Conservation (phyloP, 2,888 invertebrate genomes). For the Lasioglossum zephyrum region DNA sequence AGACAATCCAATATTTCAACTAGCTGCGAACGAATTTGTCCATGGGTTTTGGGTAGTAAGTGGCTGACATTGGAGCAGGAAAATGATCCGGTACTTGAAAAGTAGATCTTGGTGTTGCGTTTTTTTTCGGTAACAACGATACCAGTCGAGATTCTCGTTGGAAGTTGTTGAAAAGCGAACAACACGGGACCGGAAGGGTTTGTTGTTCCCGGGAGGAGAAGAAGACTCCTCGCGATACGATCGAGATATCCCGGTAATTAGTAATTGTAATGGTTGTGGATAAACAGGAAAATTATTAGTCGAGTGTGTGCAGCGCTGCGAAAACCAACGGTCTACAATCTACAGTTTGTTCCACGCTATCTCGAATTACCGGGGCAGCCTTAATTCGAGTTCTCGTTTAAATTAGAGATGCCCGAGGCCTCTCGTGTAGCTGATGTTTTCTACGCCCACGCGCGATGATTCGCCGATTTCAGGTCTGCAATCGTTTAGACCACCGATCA, state of each 20-base stretch:
- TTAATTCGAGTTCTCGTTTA: constrained; percentile 23
- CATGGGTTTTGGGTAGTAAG: not conserved
- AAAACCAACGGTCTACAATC: not conserved
- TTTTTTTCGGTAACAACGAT: not conserved
- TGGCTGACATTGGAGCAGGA: not conserved
- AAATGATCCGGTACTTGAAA: not conserved
- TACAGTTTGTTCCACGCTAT: constrained; percentile 33
- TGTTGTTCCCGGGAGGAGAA: constrained; percentile 18
- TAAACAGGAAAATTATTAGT: constrained; percentile 45
- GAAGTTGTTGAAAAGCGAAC: constrained; percentile 14
- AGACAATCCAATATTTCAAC: not conserved
- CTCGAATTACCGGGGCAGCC: constrained; percentile 28
- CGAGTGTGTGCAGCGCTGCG: constrained; percentile 21
- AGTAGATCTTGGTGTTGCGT: not conserved
- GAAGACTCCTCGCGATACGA: constrained; percentile 36
- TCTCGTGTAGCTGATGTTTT: constrained; percentile 4
- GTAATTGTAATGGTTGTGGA: constrained; percentile 45
- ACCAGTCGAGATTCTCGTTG: not conserved
- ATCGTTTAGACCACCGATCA: not conserved
- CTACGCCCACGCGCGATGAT: not conserved
- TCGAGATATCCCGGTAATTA: constrained; percentile 45
- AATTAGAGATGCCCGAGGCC: constrained; percentile 28
- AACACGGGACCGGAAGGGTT: constrained; percentile 31
- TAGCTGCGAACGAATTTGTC: not conserved
- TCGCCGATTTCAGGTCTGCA: not conserved